Conservation (phyloP, 2,888 invertebrate species). For the Conistra vaccinii region DNA sequence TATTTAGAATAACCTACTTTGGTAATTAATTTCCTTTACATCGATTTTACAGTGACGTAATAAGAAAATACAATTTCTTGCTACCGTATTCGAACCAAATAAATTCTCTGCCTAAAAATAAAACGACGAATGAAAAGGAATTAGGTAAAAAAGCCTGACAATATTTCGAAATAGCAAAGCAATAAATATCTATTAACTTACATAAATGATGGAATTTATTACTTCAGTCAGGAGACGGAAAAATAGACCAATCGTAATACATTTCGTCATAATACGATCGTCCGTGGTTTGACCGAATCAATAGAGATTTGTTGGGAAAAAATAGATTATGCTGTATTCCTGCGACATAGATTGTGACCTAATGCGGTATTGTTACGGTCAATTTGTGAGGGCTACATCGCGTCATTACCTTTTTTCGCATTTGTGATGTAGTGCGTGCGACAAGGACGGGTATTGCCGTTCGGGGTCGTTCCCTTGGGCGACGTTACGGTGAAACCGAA, state of each 20-base stretch:
- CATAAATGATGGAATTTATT: conserved; percentile 73
- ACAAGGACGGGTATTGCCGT: conserved; percentile 76
- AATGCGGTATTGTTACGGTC: conserved; percentile 83
- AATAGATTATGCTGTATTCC: conserved; percentile 74
- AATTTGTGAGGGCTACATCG: conserved; percentile 80
- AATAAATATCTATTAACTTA: conserved; percentile 74
- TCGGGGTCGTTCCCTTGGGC: conserved; percentile 82
- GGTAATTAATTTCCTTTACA: conserved; percentile 50
- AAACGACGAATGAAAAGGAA: conserved; percentile 37
- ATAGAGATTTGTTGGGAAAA: conserved; percentile 73
- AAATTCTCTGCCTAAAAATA: conserved; percentile 10
- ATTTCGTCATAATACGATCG: conserved; percentile 70
- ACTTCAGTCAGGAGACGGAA: conserved; percentile 68
- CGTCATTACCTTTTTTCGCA: conserved; percentile 78
- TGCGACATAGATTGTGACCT: conserved; percentile 80
- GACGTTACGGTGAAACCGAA: conserved; percentile 86
- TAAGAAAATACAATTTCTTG: conserved; percentile 30
- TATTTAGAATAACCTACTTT: conserved; percentile 51
- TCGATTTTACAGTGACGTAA: conserved; percentile 26
- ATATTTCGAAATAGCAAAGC: conserved; percentile 69
- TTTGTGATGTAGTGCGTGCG: conserved; percentile 76
- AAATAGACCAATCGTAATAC: conserved; percentile 71
- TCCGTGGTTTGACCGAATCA: conserved; percentile 71
- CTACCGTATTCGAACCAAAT: conserved; percentile 14
- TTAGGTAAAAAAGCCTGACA: conserved; percentile 61